Percentiles rank a stretch among this genome's conserved stretches.
Conservation (phyloP, 2,113 vertebrate species). For the Tragelaphus strepsiceros region DNA sequence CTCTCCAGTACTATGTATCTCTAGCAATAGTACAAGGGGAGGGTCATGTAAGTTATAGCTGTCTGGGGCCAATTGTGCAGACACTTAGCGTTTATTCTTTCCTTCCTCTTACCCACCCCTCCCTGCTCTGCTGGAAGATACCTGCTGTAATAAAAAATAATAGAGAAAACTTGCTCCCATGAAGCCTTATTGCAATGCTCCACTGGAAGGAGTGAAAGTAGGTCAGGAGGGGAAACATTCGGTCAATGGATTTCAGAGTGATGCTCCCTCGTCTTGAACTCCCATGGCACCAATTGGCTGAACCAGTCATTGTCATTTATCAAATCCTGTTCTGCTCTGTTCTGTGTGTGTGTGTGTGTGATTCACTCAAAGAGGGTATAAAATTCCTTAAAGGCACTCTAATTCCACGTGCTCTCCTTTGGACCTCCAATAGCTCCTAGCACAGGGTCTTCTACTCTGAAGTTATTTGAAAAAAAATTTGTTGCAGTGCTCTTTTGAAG, state of each 20-base stretch:
- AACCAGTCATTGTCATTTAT: neutral
- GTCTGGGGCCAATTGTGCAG: neutral
- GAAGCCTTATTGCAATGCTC: slow-evolving; percentile 16
- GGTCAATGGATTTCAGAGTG: neutral
- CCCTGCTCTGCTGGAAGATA: neutral
- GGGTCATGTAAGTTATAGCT: neutral
- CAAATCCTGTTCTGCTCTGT: neutral
- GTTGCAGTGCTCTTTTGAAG: neutral
- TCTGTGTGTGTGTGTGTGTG: neutral
- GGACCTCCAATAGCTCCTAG: neutral
- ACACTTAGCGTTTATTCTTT: neutral
- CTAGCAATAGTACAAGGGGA: neutral
- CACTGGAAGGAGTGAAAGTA: neutral
- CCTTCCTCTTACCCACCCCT: neutral
- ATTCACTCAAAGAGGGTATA: neutral
- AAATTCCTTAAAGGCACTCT: neutral
- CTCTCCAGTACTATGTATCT: neutral
- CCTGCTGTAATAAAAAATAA: slow-evolving; percentile 34
- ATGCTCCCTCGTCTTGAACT: neutral
- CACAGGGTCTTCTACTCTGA: neutral
- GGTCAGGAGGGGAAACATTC: neutral
- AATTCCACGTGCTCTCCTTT: neutral
- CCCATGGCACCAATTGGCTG: neutral
- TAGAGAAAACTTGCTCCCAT: neutral
- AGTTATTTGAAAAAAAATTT: neutral